A percentile compares a stretch with the other conserved stretches of the same genome.
phyloP scores from a whole-genome alignment of 2,113 vertebrate genomes.

The Manacus vitellinus region DNA sequence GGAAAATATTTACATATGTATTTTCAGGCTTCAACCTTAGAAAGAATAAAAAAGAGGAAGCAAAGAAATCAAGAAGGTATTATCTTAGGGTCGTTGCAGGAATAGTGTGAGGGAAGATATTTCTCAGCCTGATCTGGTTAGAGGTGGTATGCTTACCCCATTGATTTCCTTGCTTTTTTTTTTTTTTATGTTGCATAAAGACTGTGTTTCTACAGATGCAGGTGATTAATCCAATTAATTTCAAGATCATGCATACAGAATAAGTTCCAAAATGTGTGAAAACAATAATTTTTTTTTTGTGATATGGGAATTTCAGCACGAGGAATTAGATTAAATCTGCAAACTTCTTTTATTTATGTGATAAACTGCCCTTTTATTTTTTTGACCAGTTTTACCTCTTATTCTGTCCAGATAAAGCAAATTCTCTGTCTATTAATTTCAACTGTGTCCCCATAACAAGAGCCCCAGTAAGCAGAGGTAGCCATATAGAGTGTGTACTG shows the following conservation, averaged over 20 bases:
- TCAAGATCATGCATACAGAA: neutral
- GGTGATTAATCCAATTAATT: neutral
- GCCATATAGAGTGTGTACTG: too few relatives aligned
- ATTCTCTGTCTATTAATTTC: neutral
- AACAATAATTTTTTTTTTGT: neutral
- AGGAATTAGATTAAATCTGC: neutral
- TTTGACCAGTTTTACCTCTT: neutral
- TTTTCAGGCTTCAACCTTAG: neutral
- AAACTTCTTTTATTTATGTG: neutral
- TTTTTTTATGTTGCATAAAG: neutral
- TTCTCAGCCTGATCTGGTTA: neutral
- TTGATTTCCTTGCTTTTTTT: neutral
- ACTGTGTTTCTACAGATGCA: neutral
- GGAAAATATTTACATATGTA: neutral
- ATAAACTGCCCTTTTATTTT: neutral
- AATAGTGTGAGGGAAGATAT: neutral
- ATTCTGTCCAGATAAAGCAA: neutral
- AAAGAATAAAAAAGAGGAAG: neutral
- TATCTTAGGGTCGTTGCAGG: fast-evolving
- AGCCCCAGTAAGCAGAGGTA: neutral
- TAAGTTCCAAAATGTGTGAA: neutral
- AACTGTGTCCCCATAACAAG: neutral
- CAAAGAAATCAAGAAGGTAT: neutral
- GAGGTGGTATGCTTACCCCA: fast-evolving
- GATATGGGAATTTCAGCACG: neutral